phyloP scores from a whole-genome alignment of 1,140 invertebrate genomes.

The Papilio polyxenes region DNA sequence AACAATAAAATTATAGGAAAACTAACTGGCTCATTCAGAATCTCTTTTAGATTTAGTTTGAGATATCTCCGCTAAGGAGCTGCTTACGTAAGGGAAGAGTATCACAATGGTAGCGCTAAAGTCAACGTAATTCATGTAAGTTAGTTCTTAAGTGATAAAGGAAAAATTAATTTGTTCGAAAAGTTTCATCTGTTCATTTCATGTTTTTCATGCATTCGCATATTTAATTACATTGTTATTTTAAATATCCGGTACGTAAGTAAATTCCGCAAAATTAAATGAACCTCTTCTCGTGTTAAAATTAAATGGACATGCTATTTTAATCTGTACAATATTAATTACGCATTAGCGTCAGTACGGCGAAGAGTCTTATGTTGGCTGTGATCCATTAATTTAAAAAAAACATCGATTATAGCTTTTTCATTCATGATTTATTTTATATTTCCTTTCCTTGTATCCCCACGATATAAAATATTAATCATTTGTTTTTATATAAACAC shows the following conservation, averaged over 20 bases:
- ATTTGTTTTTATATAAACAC: neutral
- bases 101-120: too few relatives aligned
- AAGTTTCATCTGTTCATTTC: too few relatives aligned
- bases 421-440: neutral
- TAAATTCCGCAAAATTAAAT: conserved; percentile 11
- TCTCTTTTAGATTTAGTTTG: too few relatives aligned
- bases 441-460: neutral
- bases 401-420: neutral
- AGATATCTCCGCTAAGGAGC: too few relatives aligned
- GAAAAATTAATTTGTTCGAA: too few relatives aligned
- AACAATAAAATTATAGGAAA: too few relatives aligned
- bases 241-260: neutral
- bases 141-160: too few relatives aligned
- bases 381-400: conserved; percentile 28
- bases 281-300: neutral
- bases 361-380: neutral
- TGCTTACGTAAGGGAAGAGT: too few relatives aligned
- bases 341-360: conserved; percentile 29
- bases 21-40: too few relatives aligned
- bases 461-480: neutral
- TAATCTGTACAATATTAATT: conserved; percentile 30
- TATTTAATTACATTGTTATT: neutral
- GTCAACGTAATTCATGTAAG: too few relatives aligned
- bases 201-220: too few relatives aligned
- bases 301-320: conserved; percentile 20